phyloP scores from a whole-genome alignment of 2,113 vertebrate species.

The Gallinago paraguaiae region DNA sequence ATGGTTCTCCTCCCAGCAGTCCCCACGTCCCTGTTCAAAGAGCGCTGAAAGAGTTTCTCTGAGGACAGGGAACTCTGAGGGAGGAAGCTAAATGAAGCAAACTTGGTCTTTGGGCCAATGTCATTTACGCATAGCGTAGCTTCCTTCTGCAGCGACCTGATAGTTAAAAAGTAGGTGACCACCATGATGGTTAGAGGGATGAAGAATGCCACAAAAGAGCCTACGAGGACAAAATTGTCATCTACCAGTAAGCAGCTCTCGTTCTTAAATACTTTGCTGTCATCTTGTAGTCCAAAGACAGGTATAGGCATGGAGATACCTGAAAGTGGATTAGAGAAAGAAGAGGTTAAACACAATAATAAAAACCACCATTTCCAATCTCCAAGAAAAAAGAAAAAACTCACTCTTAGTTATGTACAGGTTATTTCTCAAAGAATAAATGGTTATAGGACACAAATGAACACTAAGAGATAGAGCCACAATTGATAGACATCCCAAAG shows the following conservation, averaged over 20 bases:
- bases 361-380: background rate
- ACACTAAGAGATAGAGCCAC: background rate
- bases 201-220: conserved; percentile 95
- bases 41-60: conserved; percentile 87
- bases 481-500: background rate
- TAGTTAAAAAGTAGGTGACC: conserved; percentile 94
- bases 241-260: conserved; percentile 88
- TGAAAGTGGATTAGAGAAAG: conserved; percentile 49
- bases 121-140: conserved; percentile 87
- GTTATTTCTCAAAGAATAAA: background rate
- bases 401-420: background rate
- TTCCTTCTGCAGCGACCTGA: conserved; percentile 90
- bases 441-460: background rate
- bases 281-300: conserved; percentile 88
- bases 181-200: conserved; percentile 95
- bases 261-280: conserved; percentile 90
- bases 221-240: conserved; percentile 89
- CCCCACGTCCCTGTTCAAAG: conserved; percentile 79
- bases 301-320: conserved; percentile 95
- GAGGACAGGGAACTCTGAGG: conserved; percentile 89
- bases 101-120: conserved; percentile 83
- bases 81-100: conserved; percentile 86
- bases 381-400: background rate
- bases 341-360: background rate
- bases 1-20: conserved; percentile 84